Conservation (phyloP, 37 sponge, comb jelly and placozoan genomes). For the Aplysina aerophoba region DNA sequence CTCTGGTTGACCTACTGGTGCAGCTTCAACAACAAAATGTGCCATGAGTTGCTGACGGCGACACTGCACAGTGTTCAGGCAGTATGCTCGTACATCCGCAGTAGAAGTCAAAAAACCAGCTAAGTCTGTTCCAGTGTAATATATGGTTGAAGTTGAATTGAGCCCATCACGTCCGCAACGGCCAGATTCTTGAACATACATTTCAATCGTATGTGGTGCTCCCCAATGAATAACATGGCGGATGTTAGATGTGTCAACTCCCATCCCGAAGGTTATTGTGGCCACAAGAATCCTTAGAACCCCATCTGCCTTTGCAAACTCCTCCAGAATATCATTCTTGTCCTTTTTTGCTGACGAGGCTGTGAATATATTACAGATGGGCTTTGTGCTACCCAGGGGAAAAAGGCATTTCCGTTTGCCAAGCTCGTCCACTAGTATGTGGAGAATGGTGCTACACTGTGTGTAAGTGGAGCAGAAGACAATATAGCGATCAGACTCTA, state of each 20-base stretch:
- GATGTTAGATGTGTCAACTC: neutral
- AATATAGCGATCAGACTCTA: neutral
- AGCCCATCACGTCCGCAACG: constrained; percentile 15
- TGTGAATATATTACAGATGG: constrained; percentile 1
- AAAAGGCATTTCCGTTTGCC: neutral
- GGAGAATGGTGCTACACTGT: constrained; percentile 18
- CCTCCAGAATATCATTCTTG: neutral
- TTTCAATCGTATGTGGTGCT: neutral
- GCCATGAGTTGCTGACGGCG: constrained; percentile 7
- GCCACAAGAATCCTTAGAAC: neutral
- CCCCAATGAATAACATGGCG: constrained; percentile 13
- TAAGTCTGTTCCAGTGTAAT: constrained; percentile 9
- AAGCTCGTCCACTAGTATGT: neutral
- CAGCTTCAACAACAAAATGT: neutral
- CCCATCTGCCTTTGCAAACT: neutral
- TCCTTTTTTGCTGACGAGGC: constrained; percentile 5
- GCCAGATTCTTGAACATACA: constrained; percentile 5
- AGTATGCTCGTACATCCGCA: neutral
- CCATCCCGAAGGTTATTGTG: neutral
- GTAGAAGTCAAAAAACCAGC: neutral
- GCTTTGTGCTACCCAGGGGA: neutral
- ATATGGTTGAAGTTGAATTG: neutral
- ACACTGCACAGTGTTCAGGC: neutral
- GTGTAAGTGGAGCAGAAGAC: neutral
- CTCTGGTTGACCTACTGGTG: neutral